A percentile compares a stretch with the other conserved stretches of the same genome.
Evolutionary conservation across 2,113 vertebrate genomes (phyloP).

Genomic region (Felis chaus): DNA sequence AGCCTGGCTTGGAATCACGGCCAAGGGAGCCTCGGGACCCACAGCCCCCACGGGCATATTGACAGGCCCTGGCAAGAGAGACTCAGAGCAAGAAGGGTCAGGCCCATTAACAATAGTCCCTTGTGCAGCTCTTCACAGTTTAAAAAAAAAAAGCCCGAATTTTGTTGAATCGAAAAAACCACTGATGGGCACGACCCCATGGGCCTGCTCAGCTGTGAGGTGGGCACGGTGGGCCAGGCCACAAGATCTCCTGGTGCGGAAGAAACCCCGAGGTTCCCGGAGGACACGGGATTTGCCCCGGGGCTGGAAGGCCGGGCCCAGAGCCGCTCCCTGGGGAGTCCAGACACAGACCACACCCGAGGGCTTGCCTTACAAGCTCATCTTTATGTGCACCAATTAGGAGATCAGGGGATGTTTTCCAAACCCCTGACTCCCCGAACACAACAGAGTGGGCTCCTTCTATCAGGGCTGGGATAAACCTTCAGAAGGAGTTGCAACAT

Average conservation of each 20-base stretch:
- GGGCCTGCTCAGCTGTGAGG: neutral
- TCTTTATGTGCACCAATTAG: neutral
- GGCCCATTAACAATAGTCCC: rapidly evolving
- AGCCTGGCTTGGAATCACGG: neutral
- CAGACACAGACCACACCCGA: neutral
- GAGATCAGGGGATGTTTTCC: neutral
- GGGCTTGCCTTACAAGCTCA: neutral
- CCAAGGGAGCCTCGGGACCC: neutral
- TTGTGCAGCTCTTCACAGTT: no score
- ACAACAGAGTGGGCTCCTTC: neutral
- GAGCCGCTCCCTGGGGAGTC: rapidly evolving
- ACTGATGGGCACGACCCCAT: rapidly evolving
- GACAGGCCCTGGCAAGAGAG: neutral
- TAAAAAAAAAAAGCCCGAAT: neutral
- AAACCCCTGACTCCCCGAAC: neutral
- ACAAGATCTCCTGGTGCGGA: neutral
- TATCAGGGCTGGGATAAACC: no score
- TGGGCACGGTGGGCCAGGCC: rapidly evolving
- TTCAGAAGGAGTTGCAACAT: neutral
- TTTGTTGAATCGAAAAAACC: neutral
- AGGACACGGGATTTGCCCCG: no score
- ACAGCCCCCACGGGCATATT: rapidly evolving
- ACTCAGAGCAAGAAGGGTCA: neutral
- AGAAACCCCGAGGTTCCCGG: neutral
- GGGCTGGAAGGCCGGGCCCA: no score